A percentile compares a stretch with the other conserved stretches of the same genome.
Evolutionary conservation across 2,797 vertebrate genomes (phyloP).

Genomic region (Pelodytes ibericus): DNA sequence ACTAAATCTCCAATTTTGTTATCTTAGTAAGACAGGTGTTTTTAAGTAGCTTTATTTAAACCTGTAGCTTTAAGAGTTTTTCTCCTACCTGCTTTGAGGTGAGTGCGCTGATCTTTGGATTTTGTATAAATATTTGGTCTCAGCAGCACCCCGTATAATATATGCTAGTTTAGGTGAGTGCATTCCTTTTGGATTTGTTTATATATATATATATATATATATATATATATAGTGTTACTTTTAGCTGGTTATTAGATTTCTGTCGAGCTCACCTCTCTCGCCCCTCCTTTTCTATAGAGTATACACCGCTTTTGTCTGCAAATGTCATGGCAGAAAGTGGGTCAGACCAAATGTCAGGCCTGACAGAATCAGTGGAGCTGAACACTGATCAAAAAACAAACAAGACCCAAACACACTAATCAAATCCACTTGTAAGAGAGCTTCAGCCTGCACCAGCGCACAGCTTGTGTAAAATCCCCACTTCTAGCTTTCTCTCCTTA

Average conservation of each 20-base stretch:
- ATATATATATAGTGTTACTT: slow-evolving; percentile 11
- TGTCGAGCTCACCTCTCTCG: slow-evolving; percentile 26
- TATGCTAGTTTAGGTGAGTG: no score
- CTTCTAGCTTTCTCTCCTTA: no score
- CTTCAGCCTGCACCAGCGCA: not conserved
- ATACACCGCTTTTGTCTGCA: slow-evolving; percentile 12
- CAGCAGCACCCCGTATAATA: no score
- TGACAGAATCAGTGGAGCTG: slow-evolving; percentile 47
- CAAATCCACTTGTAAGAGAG: slow-evolving; percentile 33
- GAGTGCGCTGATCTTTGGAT: no score
- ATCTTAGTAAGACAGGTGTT: no score
- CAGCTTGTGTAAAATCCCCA: slow-evolving; percentile 10
- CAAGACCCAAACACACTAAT: slow-evolving; percentile 23
- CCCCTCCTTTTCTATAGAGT: slow-evolving; percentile 15
- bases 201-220: no score
- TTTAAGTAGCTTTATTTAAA: no score
- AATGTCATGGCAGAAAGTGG: slow-evolving; percentile 42
- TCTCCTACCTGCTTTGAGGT: no score
- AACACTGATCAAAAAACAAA: slow-evolving; percentile 44
- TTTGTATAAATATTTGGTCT: no score
- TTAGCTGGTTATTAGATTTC: slow-evolving; percentile 34
- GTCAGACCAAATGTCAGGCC: slow-evolving; percentile 50
- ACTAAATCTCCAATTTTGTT: no score
- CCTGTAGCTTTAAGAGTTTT: no score
- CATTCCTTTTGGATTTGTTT: no score